Conservation (phyloP, 2,113 vertebrate genomes). For the Salvelinus namaycush region DNA sequence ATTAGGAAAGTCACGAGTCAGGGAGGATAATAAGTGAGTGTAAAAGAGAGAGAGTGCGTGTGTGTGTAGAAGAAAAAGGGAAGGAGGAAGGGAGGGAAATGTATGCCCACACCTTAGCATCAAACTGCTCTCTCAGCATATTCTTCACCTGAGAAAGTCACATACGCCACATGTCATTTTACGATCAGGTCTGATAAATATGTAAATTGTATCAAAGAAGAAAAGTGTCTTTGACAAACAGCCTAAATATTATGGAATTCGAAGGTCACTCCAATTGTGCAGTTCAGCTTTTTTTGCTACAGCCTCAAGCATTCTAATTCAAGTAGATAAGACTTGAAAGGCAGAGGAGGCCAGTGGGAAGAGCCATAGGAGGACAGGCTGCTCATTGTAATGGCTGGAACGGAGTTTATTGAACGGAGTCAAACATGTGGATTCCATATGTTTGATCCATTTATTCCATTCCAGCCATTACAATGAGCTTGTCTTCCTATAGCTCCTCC, state of each 20-base stretch:
- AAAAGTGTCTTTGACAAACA: conserved; percentile 84
- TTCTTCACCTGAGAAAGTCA: conserved; percentile 76
- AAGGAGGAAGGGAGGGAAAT: conserved; percentile 43
- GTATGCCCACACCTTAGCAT: conserved; percentile 69
- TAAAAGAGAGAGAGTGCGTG: background rate
- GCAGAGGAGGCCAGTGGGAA: too few relatives aligned
- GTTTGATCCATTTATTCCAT: too few relatives aligned
- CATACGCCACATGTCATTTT: conserved; percentile 73
- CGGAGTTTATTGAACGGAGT: too few relatives aligned
- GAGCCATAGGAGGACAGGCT: too few relatives aligned
- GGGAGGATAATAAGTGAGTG: background rate
- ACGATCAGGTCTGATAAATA: conserved; percentile 91
- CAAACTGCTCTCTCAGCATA: conserved; percentile 74
- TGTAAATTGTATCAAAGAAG: conserved; percentile 82
- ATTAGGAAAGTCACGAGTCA: conserved; percentile 18
- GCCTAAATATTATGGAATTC: conserved; percentile 79
- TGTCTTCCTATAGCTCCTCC: too few relatives aligned
- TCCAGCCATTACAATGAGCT: too few relatives aligned
- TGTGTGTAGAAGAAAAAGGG: background rate
- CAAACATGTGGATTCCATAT: too few relatives aligned
- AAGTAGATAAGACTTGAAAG: conserved; percentile 16
- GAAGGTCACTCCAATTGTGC: conserved; percentile 79
- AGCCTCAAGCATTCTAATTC: conserved; percentile 62
- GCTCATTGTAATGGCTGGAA: too few relatives aligned
- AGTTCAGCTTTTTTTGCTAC: conserved; percentile 71